Percentiles rank a stretch among this genome's conserved stretches.
Conservation (phyloP, 2,113 vertebrate genomes). For the Synchiropus splendidus region DNA sequence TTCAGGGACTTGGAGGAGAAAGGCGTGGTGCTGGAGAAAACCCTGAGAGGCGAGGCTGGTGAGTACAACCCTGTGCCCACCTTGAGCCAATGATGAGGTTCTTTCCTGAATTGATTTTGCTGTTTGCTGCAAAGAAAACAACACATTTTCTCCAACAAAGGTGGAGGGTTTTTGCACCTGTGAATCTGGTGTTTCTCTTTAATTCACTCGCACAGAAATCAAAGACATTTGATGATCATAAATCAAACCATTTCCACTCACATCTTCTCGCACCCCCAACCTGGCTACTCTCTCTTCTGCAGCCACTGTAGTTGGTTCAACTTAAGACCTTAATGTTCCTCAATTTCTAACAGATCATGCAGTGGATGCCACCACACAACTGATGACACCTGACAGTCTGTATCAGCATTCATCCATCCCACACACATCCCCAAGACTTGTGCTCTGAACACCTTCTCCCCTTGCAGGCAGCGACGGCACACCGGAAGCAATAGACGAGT, state of each 20-base stretch:
- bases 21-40: conserved; percentile 73
- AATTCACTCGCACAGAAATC: background rate
- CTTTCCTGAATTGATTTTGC: too few species aligned
- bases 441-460: background rate
- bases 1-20: conserved; percentile 80
- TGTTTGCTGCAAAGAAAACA: too few species aligned
- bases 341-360: background rate
- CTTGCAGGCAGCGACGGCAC: conserved; percentile 37
- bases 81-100: too few species aligned
- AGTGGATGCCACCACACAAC: background rate
- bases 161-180: background rate
- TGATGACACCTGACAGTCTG: background rate
- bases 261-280: too few species aligned
- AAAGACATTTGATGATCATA: too few species aligned
- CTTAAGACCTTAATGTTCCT: background rate
- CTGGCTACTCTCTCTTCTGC: too few species aligned
- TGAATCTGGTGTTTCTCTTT: background rate
- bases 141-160: too few species aligned
- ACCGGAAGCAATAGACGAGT: conserved; percentile 70
- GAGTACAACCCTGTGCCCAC: conserved; percentile 17
- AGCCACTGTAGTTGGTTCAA: background rate
- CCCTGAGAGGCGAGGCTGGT: conserved; percentile 71
- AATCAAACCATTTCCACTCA: too few species aligned
- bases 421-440: too few species aligned
- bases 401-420: background rate